Evolutionary conservation across 2,888 invertebrate genomes (phyloP).

Genomic region (Drosophila meridionalis): DNA sequence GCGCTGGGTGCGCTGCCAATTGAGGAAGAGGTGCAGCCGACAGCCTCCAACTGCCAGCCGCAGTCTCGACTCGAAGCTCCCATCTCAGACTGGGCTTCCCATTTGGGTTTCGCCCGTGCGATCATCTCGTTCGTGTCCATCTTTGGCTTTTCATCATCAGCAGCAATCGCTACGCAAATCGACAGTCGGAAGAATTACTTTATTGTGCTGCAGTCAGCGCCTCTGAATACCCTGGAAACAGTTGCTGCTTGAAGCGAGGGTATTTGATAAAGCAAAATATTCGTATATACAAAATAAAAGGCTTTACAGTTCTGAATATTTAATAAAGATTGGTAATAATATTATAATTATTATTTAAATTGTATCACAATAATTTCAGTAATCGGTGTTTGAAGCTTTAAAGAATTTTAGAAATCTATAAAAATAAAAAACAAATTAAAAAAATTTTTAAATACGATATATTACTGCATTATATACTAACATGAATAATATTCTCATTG

Average conservation of each 20-base stretch:
- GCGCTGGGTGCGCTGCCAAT: constrained; percentile 65
- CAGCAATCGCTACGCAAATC: constrained; percentile 13
- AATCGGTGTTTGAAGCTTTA: too few relatives aligned
- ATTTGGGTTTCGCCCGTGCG: constrained; percentile 21
- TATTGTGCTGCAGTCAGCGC: background rate
- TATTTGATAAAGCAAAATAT: background rate
- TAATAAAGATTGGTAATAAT: too few relatives aligned
- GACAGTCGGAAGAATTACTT: constrained; percentile 6
- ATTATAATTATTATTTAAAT: too few relatives aligned
- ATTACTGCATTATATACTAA: too few relatives aligned
- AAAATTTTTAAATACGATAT: too few relatives aligned
- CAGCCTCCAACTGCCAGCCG: constrained; percentile 19
- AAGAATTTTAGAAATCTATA: too few relatives aligned
- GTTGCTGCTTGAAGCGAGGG: too few relatives aligned
- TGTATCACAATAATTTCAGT: too few relatives aligned
- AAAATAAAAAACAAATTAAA: too few relatives aligned
- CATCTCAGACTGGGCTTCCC: constrained; percentile 25
- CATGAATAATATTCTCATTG: too few relatives aligned
- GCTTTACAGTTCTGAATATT: too few relatives aligned
- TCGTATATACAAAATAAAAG: too few relatives aligned
- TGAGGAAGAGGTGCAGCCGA: constrained; percentile 71
- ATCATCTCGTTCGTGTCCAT: constrained; percentile 52
- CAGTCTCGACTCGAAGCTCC: constrained; percentile 14
- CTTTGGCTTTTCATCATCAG: constrained; percentile 38
- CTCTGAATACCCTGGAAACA: constrained; percentile 14